A percentile compares a stretch with the other conserved stretches of the same genome.
Evolutionary conservation across 2,113 vertebrate genomes (phyloP).

Genomic region (Strigops habroptila): DNA sequence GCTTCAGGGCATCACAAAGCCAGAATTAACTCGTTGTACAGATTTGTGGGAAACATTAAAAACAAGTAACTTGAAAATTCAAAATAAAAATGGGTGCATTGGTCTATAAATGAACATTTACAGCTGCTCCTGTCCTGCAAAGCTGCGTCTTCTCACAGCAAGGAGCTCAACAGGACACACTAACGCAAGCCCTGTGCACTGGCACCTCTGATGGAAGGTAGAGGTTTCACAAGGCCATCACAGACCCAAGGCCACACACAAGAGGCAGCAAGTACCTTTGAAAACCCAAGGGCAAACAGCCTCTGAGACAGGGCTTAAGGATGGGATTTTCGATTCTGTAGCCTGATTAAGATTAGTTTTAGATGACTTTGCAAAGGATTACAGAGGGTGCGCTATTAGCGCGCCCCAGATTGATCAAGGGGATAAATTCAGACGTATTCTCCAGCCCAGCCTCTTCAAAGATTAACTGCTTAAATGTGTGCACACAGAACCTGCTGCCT

Average conservation of each 20-base stretch:
- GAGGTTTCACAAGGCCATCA: background rate
- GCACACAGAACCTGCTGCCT: background rate
- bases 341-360: slow-evolving; percentile 41
- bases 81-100: background rate
- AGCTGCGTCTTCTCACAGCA: background rate
- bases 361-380: slow-evolving; percentile 48
- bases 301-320: background rate
- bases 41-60: background rate
- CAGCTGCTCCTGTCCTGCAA: background rate
- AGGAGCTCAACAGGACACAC: background rate
- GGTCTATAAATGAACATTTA: background rate
- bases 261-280: background rate
- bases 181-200: background rate
- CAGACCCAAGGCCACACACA: background rate
- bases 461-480: background rate
- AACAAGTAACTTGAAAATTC: background rate
- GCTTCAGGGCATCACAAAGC: background rate
- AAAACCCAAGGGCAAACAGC: background rate
- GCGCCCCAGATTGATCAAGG: background rate
- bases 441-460: background rate
- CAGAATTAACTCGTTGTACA: background rate
- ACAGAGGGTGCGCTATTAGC: background rate
- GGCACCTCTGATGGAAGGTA: background rate
- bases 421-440: background rate
- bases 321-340: slow-evolving; percentile 6